phyloP scores from a whole-genome alignment of 2,888 invertebrate genomes.

The Didymodactylos carnosus region DNA sequence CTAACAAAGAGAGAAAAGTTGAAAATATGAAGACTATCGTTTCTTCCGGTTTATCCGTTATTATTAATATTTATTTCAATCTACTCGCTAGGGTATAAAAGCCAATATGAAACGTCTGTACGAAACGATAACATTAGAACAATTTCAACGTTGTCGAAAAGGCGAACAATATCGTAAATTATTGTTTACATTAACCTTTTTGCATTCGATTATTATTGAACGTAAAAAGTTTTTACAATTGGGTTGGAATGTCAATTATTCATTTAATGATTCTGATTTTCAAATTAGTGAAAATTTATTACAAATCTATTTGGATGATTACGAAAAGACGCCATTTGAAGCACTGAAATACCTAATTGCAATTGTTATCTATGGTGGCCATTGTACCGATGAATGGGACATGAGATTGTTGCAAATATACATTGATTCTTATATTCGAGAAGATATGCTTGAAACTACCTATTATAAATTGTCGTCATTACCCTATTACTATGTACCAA shows the following conservation, averaged over 20 bases:
- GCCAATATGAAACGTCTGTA: slow-evolving; percentile 70
- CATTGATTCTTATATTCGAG: slow-evolving; percentile 51
- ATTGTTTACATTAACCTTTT: slow-evolving; percentile 59
- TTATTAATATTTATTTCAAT: not conserved
- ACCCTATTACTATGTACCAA: slow-evolving; percentile 57
- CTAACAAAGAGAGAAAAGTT: too few relatives aligned
- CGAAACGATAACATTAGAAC: slow-evolving; percentile 14
- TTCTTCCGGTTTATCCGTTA: too few relatives aligned
- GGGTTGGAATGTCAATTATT: slow-evolving; percentile 70
- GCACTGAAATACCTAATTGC: slow-evolving; percentile 68
- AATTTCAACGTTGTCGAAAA: not conserved
- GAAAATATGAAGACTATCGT: too few relatives aligned
- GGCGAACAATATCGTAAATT: slow-evolving; percentile 46
- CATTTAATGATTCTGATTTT: slow-evolving; percentile 75
- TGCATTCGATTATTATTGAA: slow-evolving; percentile 62
- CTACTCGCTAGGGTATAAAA: slow-evolving; percentile 48
- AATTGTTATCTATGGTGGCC: slow-evolving; percentile 69
- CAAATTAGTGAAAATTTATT: slow-evolving; percentile 51
- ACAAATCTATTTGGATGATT: slow-evolving; percentile 63
- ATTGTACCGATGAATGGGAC: slow-evolving; percentile 54
- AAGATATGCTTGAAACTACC: slow-evolving; percentile 44
- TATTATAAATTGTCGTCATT: slow-evolving; percentile 45
- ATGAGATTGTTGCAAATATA: slow-evolving; percentile 57
- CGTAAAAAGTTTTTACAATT: slow-evolving; percentile 65
- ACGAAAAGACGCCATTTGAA: slow-evolving; percentile 73